These are phyloP conservation scores for Naso thynnoides DNA, from an alignment of 2,797 vertebrate genomes.

Conservation along the genomic window DNA sequence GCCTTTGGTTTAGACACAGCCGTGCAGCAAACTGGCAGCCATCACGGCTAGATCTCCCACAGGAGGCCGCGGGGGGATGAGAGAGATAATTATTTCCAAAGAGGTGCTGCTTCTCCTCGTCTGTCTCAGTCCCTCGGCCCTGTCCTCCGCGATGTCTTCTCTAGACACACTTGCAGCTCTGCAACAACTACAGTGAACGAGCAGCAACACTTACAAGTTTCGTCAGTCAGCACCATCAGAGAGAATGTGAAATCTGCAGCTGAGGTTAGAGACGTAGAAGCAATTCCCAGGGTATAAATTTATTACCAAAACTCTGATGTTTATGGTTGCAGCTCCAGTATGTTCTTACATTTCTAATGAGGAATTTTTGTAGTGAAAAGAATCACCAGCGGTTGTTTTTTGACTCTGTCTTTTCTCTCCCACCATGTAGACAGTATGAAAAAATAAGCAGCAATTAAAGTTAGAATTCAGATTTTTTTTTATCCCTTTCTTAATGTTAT, in stretches of 20 bases:
- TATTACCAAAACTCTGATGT: slow-evolving; percentile 61
- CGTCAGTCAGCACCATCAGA: slow-evolving; percentile 65
- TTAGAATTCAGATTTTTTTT: background rate
- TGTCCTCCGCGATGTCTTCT: background rate
- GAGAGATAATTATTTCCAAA: slow-evolving; percentile 75
- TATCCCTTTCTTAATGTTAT: slow-evolving; percentile 10
- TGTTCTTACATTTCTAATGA: slow-evolving; percentile 36
- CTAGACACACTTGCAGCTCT: slow-evolving; percentile 15
- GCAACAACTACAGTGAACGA: slow-evolving; percentile 19
- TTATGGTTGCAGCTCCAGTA: slow-evolving; percentile 22
- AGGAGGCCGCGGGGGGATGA: slow-evolving; percentile 54
- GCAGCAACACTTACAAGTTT: slow-evolving; percentile 45
- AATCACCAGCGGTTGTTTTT: slow-evolving; percentile 9
- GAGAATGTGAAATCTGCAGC: slow-evolving; percentile 62
- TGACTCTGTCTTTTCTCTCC: background rate
- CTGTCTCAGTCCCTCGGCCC: slow-evolving; percentile 52
- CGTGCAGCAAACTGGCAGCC: slow-evolving; percentile 60
- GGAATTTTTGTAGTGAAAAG: slow-evolving; percentile 30
- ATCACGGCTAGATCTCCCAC: slow-evolving; percentile 57
- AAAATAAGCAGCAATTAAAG: slow-evolving; percentile 2
- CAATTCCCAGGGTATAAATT: slow-evolving; percentile 62
- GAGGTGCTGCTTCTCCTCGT: slow-evolving; percentile 61
- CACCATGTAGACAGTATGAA: background rate
- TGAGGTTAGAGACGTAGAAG: slow-evolving; percentile 36
- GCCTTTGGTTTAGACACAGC: slow-evolving; percentile 61